These are phyloP conservation scores for Cinara cedri DNA, from an alignment of 2,888 invertebrate species.

Conservation along the genomic window DNA sequence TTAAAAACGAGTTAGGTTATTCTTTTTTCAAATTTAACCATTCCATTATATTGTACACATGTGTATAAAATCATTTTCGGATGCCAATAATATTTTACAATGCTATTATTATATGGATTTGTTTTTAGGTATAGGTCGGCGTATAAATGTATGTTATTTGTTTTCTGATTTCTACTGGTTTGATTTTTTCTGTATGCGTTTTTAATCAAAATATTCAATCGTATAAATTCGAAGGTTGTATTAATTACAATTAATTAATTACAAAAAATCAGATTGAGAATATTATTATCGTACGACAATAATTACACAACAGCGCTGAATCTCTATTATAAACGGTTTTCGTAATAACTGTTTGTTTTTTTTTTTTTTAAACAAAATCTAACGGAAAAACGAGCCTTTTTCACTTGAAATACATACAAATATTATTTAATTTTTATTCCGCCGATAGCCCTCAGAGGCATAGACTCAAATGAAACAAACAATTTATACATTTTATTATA, in stretches of 20 bases:
- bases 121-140: not conserved
- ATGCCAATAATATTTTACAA: not conserved
- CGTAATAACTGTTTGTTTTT: not conserved
- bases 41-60: no score
- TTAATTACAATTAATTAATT: constrained; percentile 5
- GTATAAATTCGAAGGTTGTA: not conserved
- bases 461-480: no score
- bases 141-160: no score
- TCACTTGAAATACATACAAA: no score
- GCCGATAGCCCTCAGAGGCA: no score
- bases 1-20: not conserved
- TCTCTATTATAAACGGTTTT: not conserved
- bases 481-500: no score
- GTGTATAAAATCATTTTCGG: not conserved
- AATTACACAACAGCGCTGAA: not conserved
- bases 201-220: constrained; percentile 5
- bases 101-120: not conserved
- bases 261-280: no score
- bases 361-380: no score
- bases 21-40: not conserved
- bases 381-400: no score
- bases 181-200: not conserved
- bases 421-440: no score
- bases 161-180: no score
- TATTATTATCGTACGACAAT: no score